Evolutionary conservation across 2,888 invertebrate genomes (phyloP).

Genomic region (Amiota minor): DNA sequence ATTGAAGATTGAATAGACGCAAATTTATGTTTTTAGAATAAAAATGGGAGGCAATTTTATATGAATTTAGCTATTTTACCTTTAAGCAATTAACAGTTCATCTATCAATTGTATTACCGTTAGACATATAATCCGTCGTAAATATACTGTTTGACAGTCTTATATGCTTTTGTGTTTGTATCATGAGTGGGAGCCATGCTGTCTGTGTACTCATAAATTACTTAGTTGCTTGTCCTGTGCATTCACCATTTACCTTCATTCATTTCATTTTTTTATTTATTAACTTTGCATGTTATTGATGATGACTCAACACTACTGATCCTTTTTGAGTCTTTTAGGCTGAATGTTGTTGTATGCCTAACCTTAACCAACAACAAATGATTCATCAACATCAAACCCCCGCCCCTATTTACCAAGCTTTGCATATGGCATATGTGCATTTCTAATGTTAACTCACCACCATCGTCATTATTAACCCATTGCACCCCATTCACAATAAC

Average conservation of each 20-base stretch:
- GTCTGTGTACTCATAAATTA: slow-evolving; percentile 1
- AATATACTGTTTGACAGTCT: no score
- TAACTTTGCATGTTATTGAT: background rate
- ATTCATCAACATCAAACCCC: slow-evolving; percentile 11
- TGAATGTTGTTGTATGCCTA: background rate
- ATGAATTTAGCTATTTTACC: no score
- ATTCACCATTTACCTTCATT: no score
- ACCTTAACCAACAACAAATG: slow-evolving; percentile 14
- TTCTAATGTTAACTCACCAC: background rate
- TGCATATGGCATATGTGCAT: slow-evolving; percentile 1
- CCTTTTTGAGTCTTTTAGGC: background rate
- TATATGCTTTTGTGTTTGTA: background rate
- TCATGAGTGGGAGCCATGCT: background rate
- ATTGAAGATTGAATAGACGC: no score
- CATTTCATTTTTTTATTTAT: no score
- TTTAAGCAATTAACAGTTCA: no score
- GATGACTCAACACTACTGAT: background rate
- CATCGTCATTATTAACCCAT: background rate
- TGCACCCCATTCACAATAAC: background rate
- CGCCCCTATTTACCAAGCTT: background rate
- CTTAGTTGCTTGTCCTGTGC: background rate
- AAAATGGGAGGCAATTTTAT: no score
- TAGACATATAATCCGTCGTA: no score
- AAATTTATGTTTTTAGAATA: no score
- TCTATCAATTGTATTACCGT: no score